Conservation (phyloP, 2,888 invertebrate species). For the Penaeus monodon region DNA sequence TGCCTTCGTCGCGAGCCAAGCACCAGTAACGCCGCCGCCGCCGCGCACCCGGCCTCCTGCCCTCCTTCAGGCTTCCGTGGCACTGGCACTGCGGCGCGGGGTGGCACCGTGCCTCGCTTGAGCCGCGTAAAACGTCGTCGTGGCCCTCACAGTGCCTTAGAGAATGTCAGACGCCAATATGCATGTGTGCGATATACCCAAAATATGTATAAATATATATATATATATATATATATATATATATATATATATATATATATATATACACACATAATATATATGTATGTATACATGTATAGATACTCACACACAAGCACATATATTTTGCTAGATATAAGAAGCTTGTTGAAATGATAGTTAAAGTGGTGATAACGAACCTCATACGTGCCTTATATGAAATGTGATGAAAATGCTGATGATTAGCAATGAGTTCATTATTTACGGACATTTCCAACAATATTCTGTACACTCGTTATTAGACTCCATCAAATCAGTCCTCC, state of each 20-base stretch:
- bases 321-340: not conserved
- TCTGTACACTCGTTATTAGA: too few relatives aligned
- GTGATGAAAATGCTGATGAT: too few relatives aligned
- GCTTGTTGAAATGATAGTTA: not conserved
- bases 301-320: too few relatives aligned
- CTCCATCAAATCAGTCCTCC: too few relatives aligned
- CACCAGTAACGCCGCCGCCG: slow-evolving; percentile 35
- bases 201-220: not conserved
- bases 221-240: slow-evolving; percentile 10
- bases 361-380: not conserved
- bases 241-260: slow-evolving; percentile 7
- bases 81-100: not conserved
- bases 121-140: too few relatives aligned
- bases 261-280: not conserved
- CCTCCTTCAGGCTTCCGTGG: not conserved
- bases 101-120: not conserved
- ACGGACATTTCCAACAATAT: too few relatives aligned
- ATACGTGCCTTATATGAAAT: not conserved
- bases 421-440: too few relatives aligned
- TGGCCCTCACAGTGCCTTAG: too few relatives aligned
- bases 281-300: not conserved
- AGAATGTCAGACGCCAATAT: too few relatives aligned
- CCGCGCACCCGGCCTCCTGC: not conserved
- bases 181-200: too few relatives aligned
- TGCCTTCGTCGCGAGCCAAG: slow-evolving; percentile 57